Percentiles rank a stretch among this genome's conserved stretches.
Conservation (phyloP, 2,797 vertebrate species). For the Otolemur crassicaudatus region DNA sequence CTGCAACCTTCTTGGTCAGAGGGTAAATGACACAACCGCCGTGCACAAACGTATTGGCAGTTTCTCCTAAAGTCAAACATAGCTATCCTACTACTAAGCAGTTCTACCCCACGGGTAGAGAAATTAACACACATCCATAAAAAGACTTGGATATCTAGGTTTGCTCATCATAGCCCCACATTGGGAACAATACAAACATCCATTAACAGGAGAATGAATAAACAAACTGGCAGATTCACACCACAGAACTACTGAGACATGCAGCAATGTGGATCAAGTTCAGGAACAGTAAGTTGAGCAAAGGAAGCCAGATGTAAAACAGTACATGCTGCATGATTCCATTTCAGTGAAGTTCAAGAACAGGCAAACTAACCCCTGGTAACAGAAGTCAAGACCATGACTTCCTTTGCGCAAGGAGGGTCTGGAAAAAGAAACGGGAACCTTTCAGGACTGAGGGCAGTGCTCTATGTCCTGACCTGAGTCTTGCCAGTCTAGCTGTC, state of each 20-base stretch:
- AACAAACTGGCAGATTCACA: background rate
- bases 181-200: constrained; percentile 2
- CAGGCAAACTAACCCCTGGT: background rate
- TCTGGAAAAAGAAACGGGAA: background rate
- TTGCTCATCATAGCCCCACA: background rate
- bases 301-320: background rate
- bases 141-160: background rate
- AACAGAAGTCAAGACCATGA: background rate
- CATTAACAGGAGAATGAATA: constrained; percentile 10
- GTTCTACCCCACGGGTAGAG: background rate
- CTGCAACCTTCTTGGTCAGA: background rate
- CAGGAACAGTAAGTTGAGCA: background rate
- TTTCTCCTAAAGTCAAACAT: constrained; percentile 35
- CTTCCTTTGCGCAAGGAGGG: background rate
- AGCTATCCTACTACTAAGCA: background rate
- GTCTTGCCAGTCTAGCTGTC: background rate
- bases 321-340: background rate
- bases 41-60: background rate
- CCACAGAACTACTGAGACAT: background rate
- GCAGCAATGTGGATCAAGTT: background rate
- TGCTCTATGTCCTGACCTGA: background rate
- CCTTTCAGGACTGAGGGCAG: background rate
- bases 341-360: background rate
- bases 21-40: background rate
- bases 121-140: background rate